Evolutionary conservation across 2,888 invertebrate genomes (phyloP).

Genomic region (Sisyra terminalis): DNA sequence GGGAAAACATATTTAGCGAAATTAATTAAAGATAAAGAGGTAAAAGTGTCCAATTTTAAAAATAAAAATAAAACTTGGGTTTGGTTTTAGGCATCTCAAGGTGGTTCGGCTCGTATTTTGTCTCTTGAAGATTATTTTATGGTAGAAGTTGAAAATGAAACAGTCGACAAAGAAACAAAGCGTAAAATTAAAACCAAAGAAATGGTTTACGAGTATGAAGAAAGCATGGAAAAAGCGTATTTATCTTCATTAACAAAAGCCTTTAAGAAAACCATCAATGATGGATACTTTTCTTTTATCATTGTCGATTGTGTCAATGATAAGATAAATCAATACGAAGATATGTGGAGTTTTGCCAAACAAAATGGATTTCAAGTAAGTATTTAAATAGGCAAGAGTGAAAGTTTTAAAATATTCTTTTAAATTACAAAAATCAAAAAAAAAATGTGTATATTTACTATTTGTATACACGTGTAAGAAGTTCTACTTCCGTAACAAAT

Average conservation of each 20-base stretch:
- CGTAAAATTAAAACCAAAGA: slow-evolving; percentile 51
- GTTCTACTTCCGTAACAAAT: no score
- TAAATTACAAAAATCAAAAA: no score
- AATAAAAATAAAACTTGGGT: no score
- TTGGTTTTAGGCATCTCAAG: slow-evolving; percentile 45
- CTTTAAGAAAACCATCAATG: slow-evolving; percentile 78
- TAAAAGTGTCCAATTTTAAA: slow-evolving; percentile 19
- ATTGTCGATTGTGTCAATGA: slow-evolving; percentile 86
- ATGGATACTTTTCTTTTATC: slow-evolving; percentile 83
- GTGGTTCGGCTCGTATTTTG: slow-evolving; percentile 78
- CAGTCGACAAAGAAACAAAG: slow-evolving; percentile 51
- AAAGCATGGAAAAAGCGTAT: slow-evolving; percentile 66
- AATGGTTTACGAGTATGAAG: slow-evolving; percentile 81
- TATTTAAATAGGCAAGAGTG: slow-evolving; percentile 6
- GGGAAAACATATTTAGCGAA: slow-evolving; percentile 87
- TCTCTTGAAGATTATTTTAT: slow-evolving; percentile 94
- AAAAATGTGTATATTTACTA: no score
- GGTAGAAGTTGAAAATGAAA: slow-evolving; percentile 64
- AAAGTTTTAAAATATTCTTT: no score
- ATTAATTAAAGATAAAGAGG: slow-evolving; percentile 66
- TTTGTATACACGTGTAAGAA: no score
- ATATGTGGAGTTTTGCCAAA: slow-evolving; percentile 77
- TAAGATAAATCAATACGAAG: slow-evolving; percentile 62
- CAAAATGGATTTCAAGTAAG: slow-evolving; percentile 69
- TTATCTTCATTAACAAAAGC: slow-evolving; percentile 68